Percentiles rank a stretch among this genome's conserved stretches.
These are phyloP conservation scores for Mythimna impura DNA, from an alignment of 2,888 invertebrate species.

Conservation along the genomic window DNA sequence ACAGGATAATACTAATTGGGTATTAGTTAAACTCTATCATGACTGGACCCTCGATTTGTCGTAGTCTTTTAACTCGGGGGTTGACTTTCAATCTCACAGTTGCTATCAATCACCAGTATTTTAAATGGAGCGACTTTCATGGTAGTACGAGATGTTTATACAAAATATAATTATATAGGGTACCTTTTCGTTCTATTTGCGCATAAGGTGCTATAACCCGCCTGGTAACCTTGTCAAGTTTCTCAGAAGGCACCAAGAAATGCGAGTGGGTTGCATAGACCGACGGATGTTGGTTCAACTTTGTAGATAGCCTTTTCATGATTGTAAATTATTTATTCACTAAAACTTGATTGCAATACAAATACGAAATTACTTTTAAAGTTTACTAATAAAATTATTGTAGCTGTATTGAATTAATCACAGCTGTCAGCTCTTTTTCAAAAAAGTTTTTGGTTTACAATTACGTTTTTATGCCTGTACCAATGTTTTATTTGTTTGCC, in stretches of 20 bases:
- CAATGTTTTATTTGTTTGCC: neutral
- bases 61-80: too few relatives aligned
- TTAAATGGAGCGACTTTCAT: neutral
- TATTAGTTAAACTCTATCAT: too few relatives aligned
- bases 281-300: neutral
- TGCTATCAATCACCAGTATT: too few relatives aligned
- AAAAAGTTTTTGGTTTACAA: slow-evolving; percentile 9
- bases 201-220: slow-evolving; percentile 91
- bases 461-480: neutral
- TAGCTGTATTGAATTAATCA: slow-evolving; percentile 15
- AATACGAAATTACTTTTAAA: slow-evolving; percentile 18
- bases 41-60: too few relatives aligned
- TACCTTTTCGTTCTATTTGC: slow-evolving; percentile 84
- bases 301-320: slow-evolving; percentile 75
- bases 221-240: slow-evolving; percentile 88
- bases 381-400: slow-evolving; percentile 30
- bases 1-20: too few relatives aligned
- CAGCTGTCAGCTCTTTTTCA: slow-evolving; percentile 48
- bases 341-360: slow-evolving; percentile 23
- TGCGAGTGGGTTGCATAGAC: slow-evolving; percentile 75
- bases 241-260: slow-evolving; percentile 84
- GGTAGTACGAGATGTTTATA: neutral
- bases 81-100: too few relatives aligned
- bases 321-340: slow-evolving; percentile 34
- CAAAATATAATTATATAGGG: too few relatives aligned